phyloP scores from a whole-genome alignment of 2,797 vertebrate genomes.

The Chaetophractus vellerosus region DNA sequence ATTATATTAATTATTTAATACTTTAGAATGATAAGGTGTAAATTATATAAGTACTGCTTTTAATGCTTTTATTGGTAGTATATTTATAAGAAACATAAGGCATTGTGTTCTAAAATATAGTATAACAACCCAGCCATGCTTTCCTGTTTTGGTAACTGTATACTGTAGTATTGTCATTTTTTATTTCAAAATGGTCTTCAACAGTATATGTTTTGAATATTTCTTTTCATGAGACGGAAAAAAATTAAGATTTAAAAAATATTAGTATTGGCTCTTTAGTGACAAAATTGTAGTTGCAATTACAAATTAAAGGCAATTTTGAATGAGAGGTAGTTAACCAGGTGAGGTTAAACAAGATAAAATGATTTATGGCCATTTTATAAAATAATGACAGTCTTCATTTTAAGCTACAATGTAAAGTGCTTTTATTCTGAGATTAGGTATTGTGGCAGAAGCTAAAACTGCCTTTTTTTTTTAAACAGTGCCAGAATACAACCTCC shows the following conservation, averaged over 20 bases:
- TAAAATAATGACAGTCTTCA: conserved; percentile 92
- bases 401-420: conserved; percentile 92
- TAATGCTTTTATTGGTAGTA: conserved; percentile 54
- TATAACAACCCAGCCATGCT: conserved; percentile 74
- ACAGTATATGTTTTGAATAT: conserved; percentile 68
- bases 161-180: conserved; percentile 11
- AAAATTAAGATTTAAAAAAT: conserved; percentile 71
- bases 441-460: conserved; percentile 93
- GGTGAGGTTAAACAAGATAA: conserved; percentile 93
- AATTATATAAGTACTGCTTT: not conserved
- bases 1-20: conserved; percentile 56
- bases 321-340: conserved; percentile 89
- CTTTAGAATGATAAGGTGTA: conserved; percentile 35
- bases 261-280: conserved; percentile 80
- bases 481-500: conserved; percentile 93
- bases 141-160: conserved; percentile 62
- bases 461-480: conserved; percentile 90
- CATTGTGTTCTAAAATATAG: not conserved
- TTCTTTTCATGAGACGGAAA: conserved; percentile 78
- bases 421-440: conserved; percentile 92
- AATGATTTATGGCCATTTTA: conserved; percentile 91
- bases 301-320: conserved; percentile 86
- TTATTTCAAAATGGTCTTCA: conserved; percentile 71
- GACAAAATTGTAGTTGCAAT: conserved; percentile 86
- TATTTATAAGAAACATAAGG: conserved; percentile 52